Percentiles rank a stretch among this genome's conserved stretches.
Evolutionary conservation across 2,113 vertebrate genomes (phyloP).

Genomic region (Chionodraco myersi): DNA sequence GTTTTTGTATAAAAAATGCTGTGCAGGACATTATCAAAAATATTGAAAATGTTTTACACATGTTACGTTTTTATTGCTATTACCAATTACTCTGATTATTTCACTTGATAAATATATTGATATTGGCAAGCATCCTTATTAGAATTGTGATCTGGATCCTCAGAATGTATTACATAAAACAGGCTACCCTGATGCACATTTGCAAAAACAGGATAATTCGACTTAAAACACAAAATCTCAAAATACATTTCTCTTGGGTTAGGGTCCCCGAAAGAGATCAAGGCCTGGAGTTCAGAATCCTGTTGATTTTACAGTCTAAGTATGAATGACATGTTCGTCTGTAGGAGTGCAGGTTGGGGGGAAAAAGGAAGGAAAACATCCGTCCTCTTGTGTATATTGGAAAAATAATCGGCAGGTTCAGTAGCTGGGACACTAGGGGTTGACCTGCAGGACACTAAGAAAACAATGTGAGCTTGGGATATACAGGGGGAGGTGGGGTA

Average conservation of each 20-base stretch:
- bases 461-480: slow-evolving; percentile 62
- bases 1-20: neutral
- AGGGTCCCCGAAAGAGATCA: slow-evolving; percentile 9
- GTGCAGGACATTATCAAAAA: neutral
- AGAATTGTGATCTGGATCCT: too few relatives aligned
- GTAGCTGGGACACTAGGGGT: slow-evolving; percentile 65
- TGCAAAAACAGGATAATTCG: neutral
- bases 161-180: neutral
- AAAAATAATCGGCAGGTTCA: slow-evolving; percentile 75
- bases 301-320: slow-evolving; percentile 24
- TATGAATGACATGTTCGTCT: slow-evolving; percentile 62
- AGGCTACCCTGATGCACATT: neutral
- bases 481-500: neutral
- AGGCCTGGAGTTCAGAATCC: slow-evolving; percentile 31
- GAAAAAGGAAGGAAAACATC: slow-evolving; percentile 64
- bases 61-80: neutral
- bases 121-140: too few relatives aligned
- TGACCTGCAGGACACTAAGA: slow-evolving; percentile 70
- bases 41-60: neutral
- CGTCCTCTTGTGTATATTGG: slow-evolving; percentile 42
- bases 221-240: slow-evolving; percentile 5
- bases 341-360: slow-evolving; percentile 15
- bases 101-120: neutral
- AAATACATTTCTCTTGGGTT: slow-evolving; percentile 16
- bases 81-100: neutral